Evolutionary conservation across 2,113 vertebrate species (phyloP).

Genomic region (Ellobius talpinus): DNA sequence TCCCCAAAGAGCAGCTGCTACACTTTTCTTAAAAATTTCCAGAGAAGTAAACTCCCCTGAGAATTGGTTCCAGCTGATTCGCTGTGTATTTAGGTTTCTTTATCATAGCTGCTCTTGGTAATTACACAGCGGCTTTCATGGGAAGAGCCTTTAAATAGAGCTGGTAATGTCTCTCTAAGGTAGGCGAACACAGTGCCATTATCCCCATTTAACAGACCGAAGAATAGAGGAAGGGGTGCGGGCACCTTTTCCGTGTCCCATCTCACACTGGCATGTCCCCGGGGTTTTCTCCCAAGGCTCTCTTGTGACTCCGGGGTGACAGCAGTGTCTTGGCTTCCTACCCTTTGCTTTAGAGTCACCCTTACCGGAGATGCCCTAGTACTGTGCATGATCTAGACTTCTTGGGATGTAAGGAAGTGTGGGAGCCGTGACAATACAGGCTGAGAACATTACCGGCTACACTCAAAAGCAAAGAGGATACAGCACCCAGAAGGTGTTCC

Average conservation of each 20-base stretch:
- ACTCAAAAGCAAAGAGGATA: not conserved
- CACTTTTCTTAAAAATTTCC: slow-evolving; percentile 69
- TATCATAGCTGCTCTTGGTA: slow-evolving; percentile 80
- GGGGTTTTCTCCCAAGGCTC: not conserved
- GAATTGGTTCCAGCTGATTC: slow-evolving; percentile 77
- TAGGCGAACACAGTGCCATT: slow-evolving; percentile 75
- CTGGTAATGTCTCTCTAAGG: slow-evolving; percentile 77
- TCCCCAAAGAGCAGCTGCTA: slow-evolving; percentile 38
- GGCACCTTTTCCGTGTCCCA: slow-evolving; percentile 27
- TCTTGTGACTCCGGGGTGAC: not conserved
- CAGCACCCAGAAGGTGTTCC: not conserved
- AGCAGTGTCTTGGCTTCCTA: not conserved
- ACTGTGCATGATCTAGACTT: not conserved
- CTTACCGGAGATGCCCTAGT: not conserved
- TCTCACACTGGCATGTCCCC: not conserved
- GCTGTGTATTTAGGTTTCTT: slow-evolving; percentile 81
- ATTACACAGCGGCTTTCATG: slow-evolving; percentile 78
- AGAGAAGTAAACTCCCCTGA: slow-evolving; percentile 66
- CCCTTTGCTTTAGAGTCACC: not conserved
- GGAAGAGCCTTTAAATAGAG: slow-evolving; percentile 80
- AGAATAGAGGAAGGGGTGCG: slow-evolving; percentile 70
- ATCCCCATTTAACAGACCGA: slow-evolving; percentile 81
- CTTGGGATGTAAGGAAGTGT: not conserved
- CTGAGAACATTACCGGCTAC: not conserved
- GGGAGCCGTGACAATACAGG: not conserved